Percentiles rank a stretch among this genome's conserved stretches.
phyloP scores from a whole-genome alignment of 1,140 invertebrate genomes.

The Trichomalopsis sarcophagae region DNA sequence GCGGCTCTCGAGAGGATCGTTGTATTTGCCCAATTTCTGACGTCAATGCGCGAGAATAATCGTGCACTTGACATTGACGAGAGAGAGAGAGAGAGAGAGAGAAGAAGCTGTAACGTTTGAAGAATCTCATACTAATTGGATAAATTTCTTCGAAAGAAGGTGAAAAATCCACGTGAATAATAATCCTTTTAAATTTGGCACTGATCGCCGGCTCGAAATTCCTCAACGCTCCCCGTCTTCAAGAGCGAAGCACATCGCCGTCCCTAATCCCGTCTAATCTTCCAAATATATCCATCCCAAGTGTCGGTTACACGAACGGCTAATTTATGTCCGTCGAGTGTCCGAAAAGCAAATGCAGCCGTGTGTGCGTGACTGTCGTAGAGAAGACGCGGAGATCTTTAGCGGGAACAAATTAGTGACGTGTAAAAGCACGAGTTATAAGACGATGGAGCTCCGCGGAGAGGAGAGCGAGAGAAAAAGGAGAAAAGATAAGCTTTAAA shows the following conservation, averaged over 20 bases:
- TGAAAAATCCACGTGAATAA: background rate
- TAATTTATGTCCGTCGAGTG: conserved; percentile 12
- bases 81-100: too few relatives aligned
- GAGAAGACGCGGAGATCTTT: conserved; percentile 12
- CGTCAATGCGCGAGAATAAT: too few relatives aligned
- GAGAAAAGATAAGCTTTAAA: conserved; percentile 18
- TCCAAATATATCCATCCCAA: conserved; percentile 35
- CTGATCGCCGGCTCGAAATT: background rate
- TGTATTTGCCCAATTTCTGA: too few relatives aligned
- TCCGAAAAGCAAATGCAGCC: conserved; percentile 30
- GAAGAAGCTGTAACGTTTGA: too few relatives aligned
- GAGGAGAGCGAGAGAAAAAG: background rate
- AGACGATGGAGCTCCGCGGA: conserved; percentile 9
- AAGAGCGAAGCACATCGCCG: background rate
- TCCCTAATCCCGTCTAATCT: conserved; percentile 37
- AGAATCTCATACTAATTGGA: background rate
- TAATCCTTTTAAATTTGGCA: conserved; percentile 7
- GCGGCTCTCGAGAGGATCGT: too few relatives aligned
- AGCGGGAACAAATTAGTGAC: conserved; percentile 29
- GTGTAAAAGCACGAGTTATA: conserved; percentile 4
- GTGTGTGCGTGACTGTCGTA: background rate
- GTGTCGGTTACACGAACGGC: conserved; percentile 17
- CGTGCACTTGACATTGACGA: too few relatives aligned
- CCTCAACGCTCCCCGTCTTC: background rate
- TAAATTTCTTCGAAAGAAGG: background rate